These are phyloP conservation scores for Bos indicus DNA, from an alignment of 2,113 vertebrate genomes.

Conservation along the genomic window DNA sequence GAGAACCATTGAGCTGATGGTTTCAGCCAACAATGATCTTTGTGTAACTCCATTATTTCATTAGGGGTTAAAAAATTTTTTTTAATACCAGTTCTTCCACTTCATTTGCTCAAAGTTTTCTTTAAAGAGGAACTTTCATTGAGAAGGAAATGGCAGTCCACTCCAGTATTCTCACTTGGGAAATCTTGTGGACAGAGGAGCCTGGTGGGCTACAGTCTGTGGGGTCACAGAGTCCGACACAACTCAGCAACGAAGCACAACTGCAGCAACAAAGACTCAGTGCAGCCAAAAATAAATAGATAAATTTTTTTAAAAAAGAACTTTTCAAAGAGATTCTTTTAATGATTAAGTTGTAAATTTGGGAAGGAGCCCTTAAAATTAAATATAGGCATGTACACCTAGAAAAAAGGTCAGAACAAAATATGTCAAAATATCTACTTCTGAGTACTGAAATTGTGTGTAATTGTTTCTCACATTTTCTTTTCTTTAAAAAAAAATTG, in stretches of 20 bases:
- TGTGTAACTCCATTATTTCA: not conserved
- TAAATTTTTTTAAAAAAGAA: not conserved
- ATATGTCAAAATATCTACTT: not conserved
- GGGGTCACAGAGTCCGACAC: not conserved
- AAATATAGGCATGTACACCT: not conserved
- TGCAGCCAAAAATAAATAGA: not conserved
- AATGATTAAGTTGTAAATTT: constrained; percentile 31
- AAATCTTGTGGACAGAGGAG: not conserved
- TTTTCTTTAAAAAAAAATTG: not conserved
- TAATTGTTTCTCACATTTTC: not conserved
- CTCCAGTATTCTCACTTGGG: not conserved
- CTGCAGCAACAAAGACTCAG: not conserved
- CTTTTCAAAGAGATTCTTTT: not conserved
- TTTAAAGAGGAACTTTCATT: not conserved
- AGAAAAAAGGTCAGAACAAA: not conserved
- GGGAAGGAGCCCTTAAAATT: constrained; percentile 23
- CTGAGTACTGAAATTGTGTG: not conserved
- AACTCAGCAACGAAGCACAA: not conserved
- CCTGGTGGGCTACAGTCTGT: not conserved
- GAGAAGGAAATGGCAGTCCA: not conserved
- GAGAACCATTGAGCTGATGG: not conserved
- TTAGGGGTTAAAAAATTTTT: not conserved
- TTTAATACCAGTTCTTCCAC: not conserved
- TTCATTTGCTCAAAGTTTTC: constrained; percentile 5
- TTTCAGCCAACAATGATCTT: not conserved